These are phyloP conservation scores for Pyrgilauda ruficollis DNA, from an alignment of 2,113 vertebrate species.

Conservation along the genomic window DNA sequence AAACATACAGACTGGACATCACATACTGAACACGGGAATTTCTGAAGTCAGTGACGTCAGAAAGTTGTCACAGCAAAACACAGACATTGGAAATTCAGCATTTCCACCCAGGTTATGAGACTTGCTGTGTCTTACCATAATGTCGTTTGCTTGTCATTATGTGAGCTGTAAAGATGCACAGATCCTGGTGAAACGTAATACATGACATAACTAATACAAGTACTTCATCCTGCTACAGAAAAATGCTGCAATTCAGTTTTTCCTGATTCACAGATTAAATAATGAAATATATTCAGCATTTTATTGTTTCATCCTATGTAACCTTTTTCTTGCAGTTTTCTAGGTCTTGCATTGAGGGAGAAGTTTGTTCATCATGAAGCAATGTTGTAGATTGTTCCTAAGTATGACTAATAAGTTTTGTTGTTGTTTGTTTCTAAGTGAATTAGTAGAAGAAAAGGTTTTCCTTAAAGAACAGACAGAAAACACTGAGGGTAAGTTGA, in stretches of 20 bases:
- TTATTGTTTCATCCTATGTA: background rate
- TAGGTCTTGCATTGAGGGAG: conserved; percentile 15
- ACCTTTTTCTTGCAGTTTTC: conserved; percentile 35
- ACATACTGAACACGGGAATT: background rate
- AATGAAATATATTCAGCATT: background rate
- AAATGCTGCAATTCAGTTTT: background rate
- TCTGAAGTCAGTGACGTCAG: background rate
- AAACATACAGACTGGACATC: too few species aligned
- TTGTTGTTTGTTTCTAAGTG: conserved; percentile 79
- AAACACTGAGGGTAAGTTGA: conserved; percentile 83
- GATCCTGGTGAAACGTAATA: background rate
- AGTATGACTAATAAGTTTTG: conserved; percentile 62
- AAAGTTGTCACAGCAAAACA: background rate
- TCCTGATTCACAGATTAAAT: background rate
- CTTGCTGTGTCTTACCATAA: background rate
- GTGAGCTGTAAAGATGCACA: background rate
- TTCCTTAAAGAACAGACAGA: conserved; percentile 77
- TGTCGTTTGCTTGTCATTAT: background rate
- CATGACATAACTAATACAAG: background rate
- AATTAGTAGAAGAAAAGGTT: conserved; percentile 81
- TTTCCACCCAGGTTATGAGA: background rate
- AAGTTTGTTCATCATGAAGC: conserved; percentile 46
- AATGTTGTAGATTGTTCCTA: conserved; percentile 34
- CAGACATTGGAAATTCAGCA: background rate
- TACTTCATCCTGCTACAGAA: background rate